Base-by-base conservation (phyloP, 2,888 invertebrate species). In the Cephus spinipes region DNA sequence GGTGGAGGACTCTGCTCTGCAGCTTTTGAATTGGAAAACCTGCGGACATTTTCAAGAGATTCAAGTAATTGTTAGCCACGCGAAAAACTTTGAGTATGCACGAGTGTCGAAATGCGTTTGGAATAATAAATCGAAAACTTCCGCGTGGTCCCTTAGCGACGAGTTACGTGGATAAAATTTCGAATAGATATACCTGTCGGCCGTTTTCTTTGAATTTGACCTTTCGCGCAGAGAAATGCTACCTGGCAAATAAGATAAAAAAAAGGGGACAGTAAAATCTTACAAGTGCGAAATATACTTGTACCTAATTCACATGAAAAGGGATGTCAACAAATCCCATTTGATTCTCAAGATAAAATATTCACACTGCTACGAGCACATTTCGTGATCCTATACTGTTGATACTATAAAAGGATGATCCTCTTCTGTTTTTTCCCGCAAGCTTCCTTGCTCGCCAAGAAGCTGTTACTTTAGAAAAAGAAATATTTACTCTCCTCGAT, bases 11-110 rank as follows among this genome's bases (percentile, higher is more conserved):
- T 91, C 98, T 94, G 85, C 97, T 97, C 90, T 98, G 97, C 79
- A 98, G 93, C 92, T 98, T 98, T 92, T 98, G 97, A 86, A 97
- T 97, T 33, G 98, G 97, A 90, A 97, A 98, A 80, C 98, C 94
- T 94, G 89, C 1, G 78, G 79, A 68, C 31, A 76, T 76, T 55
- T 23, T 55, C 23, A 55, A 55, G 40, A 55, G 40, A 55, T 55
- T 55, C 23, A 55, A 23, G 40, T 55, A 55, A 55, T 55, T 23
- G 40, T 55, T 55, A 55, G 40, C 23, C 23, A 23, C 40, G 40
- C 40, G 2, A 55, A 55, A 55, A 23, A 55, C 15, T 55, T 15
- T 23, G 15, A 40, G 40, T 55, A 55, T 55, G 23, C 2, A 15
- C 23, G 40, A 55, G 23, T 55, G 40, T 55, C 23, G 23, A 23